A percentile compares a stretch with the other conserved stretches of the same genome.
phyloP scores from a whole-genome alignment of 2,113 vertebrate species.

The Donacobius atricapilla region DNA sequence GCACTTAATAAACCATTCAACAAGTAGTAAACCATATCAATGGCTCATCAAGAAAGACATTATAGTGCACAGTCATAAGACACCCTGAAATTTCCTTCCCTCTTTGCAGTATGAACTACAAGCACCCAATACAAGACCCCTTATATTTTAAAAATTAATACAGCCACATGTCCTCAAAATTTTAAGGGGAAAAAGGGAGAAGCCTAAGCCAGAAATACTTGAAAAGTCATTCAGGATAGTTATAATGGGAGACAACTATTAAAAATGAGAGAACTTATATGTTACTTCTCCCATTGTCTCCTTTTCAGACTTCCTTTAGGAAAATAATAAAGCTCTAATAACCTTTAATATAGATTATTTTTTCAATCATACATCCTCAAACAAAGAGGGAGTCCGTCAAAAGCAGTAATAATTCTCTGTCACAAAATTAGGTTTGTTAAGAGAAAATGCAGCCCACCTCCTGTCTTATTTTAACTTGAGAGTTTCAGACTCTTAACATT shows the following conservation, averaged over 20 bases:
- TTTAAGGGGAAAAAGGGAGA: neutral
- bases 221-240: neutral
- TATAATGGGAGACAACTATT: neutral
- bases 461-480: neutral
- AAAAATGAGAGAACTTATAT: neutral
- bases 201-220: neutral
- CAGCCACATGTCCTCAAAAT: accelerated
- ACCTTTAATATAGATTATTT: neutral
- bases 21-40: neutral
- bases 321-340: neutral
- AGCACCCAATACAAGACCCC: neutral
- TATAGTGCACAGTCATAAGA: neutral
- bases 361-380: neutral
- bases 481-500: neutral
- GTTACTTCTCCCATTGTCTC: neutral
- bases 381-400: neutral
- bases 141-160: neutral
- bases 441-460: neutral
- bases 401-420: neutral
- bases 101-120: neutral
- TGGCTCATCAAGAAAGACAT: neutral
- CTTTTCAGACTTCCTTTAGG: neutral
- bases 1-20: constrained; percentile 16
- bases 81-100: neutral
- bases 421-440: neutral